phyloP scores from a whole-genome alignment of 2,113 vertebrate species.

The Psephotus haematonotus region DNA sequence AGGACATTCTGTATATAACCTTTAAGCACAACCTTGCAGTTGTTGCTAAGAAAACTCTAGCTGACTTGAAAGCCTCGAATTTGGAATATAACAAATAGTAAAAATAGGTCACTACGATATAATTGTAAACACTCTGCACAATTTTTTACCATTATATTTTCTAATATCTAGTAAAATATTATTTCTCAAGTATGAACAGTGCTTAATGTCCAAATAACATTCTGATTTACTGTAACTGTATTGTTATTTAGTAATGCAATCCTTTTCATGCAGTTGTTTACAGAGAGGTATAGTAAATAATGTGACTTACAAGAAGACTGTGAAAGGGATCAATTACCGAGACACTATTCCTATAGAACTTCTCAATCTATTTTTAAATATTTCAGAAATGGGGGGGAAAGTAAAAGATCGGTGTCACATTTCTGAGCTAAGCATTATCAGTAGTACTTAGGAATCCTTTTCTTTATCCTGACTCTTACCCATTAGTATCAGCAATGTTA shows the following conservation, averaged over 20 bases:
- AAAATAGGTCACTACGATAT: slow-evolving; percentile 36
- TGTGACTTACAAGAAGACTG: background rate
- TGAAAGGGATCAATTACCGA: background rate
- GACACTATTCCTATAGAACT: background rate
- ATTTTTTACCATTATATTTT: background rate
- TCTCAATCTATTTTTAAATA: background rate
- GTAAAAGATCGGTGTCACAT: background rate
- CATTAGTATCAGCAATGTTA: background rate
- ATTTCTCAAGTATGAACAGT: background rate
- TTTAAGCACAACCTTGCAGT: background rate
- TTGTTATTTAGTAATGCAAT: background rate
- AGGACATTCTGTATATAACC: background rate
- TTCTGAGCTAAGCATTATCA: background rate
- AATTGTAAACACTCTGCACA: background rate
- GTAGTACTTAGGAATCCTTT: background rate
- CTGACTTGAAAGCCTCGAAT: slow-evolving; percentile 3
- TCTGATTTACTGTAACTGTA: background rate
- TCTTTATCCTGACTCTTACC: background rate
- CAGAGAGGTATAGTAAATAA: background rate
- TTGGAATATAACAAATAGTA: background rate
- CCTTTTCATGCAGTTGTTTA: background rate
- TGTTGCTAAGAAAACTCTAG: background rate
- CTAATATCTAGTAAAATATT: background rate
- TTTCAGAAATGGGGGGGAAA: background rate
- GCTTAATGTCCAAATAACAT: background rate